phyloP scores from a whole-genome alignment of 2,797 vertebrate species.

The Jordanella pulchra region DNA sequence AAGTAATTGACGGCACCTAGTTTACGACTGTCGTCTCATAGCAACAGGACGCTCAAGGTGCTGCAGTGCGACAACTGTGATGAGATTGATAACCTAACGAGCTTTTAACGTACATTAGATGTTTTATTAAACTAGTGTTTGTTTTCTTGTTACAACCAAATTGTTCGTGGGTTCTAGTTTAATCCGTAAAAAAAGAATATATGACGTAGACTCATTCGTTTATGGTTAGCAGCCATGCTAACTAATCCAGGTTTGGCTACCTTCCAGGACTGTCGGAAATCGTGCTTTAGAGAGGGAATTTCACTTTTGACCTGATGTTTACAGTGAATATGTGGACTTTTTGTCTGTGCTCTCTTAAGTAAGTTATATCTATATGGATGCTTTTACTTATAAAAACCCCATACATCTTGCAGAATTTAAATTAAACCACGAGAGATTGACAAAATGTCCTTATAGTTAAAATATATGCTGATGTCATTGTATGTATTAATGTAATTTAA shows the following conservation, averaged over 20 bases:
- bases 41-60: slow-evolving; percentile 81
- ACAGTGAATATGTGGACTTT: not conserved
- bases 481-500: not conserved
- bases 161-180: not conserved
- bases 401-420: no score
- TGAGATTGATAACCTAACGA: not conserved
- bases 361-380: not conserved
- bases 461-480: not conserved
- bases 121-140: fast-evolving
- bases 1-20: slow-evolving; percentile 1
- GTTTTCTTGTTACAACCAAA: not conserved
- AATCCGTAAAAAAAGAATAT: not conserved
- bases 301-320: not conserved
- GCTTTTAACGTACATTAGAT: not conserved
- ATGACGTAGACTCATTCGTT: not conserved
- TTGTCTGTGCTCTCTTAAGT: not conserved
- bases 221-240: slow-evolving; percentile 1
- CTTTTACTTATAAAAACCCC: not conserved
- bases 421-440: not conserved
- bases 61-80: slow-evolving; percentile 88
- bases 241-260: slow-evolving; percentile 23
- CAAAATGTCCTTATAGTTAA: not conserved
- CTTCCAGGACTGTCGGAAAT: not conserved
- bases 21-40: slow-evolving; percentile 69
- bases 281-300: not conserved